Percentiles rank a stretch among this genome's conserved stretches.
These are phyloP conservation scores for Planiliza haematocheilus DNA, from an alignment of 2,113 vertebrate genomes.

Conservation along the genomic window DNA sequence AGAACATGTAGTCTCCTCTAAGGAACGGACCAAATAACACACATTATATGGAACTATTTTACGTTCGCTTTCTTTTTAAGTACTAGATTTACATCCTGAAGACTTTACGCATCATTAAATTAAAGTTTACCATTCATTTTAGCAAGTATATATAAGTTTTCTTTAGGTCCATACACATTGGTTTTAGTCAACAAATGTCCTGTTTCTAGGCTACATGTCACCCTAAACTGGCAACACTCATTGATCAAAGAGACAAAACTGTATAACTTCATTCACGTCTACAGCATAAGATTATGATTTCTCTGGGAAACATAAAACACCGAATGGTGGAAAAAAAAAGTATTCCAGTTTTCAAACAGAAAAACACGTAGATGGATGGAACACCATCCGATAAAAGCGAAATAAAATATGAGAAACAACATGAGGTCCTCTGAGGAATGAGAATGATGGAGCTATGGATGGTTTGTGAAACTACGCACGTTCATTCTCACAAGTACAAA, in stretches of 20 bases:
- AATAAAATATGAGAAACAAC: constrained; percentile 52
- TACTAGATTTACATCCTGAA: constrained; percentile 70
- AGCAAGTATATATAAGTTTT: constrained; percentile 10
- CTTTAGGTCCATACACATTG: constrained; percentile 50
- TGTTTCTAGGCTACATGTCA: constrained; percentile 53
- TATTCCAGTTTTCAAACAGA: constrained; percentile 73
- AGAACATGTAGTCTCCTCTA: constrained; percentile 53
- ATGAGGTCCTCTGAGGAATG: constrained; percentile 67
- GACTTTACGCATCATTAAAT: constrained; percentile 60
- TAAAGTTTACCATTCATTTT: constrained; percentile 50
- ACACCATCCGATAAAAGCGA: constrained; percentile 32
- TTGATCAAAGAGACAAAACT: constrained; percentile 45
- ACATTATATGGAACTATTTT: constrained; percentile 36
- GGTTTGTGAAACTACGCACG: constrained; percentile 64
- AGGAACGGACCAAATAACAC: constrained; percentile 49
- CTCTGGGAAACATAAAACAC: constrained; percentile 41
- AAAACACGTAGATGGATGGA: constrained; percentile 32
- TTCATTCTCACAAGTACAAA: constrained; percentile 54
- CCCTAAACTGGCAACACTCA: constrained; percentile 54
- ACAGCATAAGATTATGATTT: constrained; percentile 26
- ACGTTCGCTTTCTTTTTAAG: constrained; percentile 39
- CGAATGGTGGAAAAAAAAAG: constrained; percentile 7
- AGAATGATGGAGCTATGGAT: constrained; percentile 56
- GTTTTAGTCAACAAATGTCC: constrained; percentile 36
- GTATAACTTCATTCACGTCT: constrained; percentile 28